Evolutionary conservation across 2,797 vertebrate species (phyloP).

Genomic region (Sebastes vulpes): DNA sequence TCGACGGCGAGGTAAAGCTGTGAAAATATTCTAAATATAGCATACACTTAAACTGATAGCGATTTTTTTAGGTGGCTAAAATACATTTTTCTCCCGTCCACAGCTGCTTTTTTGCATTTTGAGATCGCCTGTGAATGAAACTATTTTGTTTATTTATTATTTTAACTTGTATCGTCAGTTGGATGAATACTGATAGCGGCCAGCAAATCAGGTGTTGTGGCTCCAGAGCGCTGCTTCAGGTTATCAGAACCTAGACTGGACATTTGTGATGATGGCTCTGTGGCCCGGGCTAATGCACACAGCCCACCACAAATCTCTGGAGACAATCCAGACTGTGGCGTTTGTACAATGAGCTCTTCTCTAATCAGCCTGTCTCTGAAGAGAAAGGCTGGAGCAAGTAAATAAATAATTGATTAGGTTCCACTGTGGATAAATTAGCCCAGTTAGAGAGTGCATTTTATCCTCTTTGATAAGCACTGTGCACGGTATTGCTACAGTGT

Average conservation of each 20-base stretch:
- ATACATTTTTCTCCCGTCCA: too few relatives aligned
- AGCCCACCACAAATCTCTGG: conserved; percentile 18
- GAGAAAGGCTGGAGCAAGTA: conserved; percentile 54
- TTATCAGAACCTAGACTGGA: conserved; percentile 10
- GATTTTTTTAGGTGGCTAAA: too few relatives aligned
- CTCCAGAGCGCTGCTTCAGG: not conserved
- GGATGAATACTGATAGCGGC: not conserved
- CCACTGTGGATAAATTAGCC: conserved; percentile 60
- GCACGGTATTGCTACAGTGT: not conserved
- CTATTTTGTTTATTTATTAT: not conserved
- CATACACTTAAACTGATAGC: too few relatives aligned
- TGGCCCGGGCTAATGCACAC: conserved; percentile 54
- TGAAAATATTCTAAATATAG: too few relatives aligned
- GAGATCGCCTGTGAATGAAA: not conserved
- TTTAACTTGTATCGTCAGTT: not conserved
- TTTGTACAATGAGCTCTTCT: conserved; percentile 24
- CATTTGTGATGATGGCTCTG: conserved; percentile 27
- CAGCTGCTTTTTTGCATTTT: not conserved
- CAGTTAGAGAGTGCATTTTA: conserved; percentile 50
- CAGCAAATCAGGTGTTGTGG: not conserved
- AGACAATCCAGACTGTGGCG: conserved; percentile 9
- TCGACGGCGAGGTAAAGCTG: too few relatives aligned
- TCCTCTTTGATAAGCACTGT: conserved; percentile 27
- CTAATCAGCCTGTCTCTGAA: conserved; percentile 51
- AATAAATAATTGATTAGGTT: conserved; percentile 71